Base-by-base conservation (phyloP, 2,888 invertebrate species). In the Cenopis cana region DNA sequence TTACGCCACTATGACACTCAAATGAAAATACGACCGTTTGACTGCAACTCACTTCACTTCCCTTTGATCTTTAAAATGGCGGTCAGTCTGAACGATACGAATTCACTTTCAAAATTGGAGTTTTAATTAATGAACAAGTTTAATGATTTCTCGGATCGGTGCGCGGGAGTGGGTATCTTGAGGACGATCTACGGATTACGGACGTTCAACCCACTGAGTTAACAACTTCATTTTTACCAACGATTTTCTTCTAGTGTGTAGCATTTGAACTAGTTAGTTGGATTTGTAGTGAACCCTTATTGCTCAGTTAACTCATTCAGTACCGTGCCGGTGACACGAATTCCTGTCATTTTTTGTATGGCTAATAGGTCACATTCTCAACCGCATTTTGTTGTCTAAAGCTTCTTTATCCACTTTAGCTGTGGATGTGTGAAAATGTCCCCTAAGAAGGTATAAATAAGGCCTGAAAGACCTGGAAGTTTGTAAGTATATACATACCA, bases 121-220 rank as follows among this genome's bases (percentile, higher is more conserved):
- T 69, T 66, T 66, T 70, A 70, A 66, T 70, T 66, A 70, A 66
- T 66, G 66, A 70, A 60, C 59, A 70, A 70, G 66, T 70, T 70
- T 70, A 70, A 70, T 60, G 70, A 66, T 60, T 66, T 70, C 54
- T 70, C 60, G 59, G 65, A 70, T 70, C 46, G 57, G 64, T 65
- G 69, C 64, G 57, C 69, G 29, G 64, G 62, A 56, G 69, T 59
- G 12, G 52, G 18, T 69, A 59, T 69, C 69, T 24, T 50, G 50
- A 46, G 64, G 57, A 52, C 38, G 52, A 69, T 69, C 69, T 59
- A 65, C 33, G 33, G 2, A 24, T 1, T 33, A 33, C 69, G 56
- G 50, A 36, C 64, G 69, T 62, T 64, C 38, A 69, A 57, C 54
- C 18, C 57, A 38, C 36, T 33, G 33, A 12, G n/a, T n/a, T 46